Percentiles rank a stretch among this genome's conserved stretches.
Conservation (phyloP, 2,888 invertebrate genomes). For the Bugula neritina region DNA sequence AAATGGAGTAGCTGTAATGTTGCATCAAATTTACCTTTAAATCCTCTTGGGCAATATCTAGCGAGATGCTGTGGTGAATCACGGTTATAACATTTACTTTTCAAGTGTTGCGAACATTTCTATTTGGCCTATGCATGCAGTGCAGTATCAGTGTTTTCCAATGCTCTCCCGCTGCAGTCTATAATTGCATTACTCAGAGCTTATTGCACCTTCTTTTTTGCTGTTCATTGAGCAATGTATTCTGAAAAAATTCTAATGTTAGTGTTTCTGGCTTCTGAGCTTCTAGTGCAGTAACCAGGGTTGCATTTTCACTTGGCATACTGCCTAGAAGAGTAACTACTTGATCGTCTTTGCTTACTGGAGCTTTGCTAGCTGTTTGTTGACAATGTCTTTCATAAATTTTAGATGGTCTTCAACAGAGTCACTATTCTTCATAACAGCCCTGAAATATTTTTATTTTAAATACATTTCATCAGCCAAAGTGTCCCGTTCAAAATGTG, state of each 20-base stretch:
- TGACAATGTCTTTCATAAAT: not conserved
- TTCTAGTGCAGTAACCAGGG: not conserved
- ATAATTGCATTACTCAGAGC: too few species aligned
- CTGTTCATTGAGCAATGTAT: constrained; percentile 1
- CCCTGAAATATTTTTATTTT: constrained; percentile 5
- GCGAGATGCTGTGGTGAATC: too few species aligned
- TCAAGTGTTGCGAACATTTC: too few species aligned
- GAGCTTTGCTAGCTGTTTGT: constrained; percentile 4
- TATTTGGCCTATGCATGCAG: too few species aligned
- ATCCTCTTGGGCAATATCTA: too few species aligned
- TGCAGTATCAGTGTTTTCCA: too few species aligned
- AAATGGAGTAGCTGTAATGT: constrained; percentile 30
- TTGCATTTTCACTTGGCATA: constrained; percentile 1
- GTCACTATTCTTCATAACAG: not conserved
- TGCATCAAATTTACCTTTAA: too few species aligned
- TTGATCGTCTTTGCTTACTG: constrained; percentile 17
- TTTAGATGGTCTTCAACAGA: constrained; percentile 16
- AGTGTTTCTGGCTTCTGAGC: constrained; percentile 3
- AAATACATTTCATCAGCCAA: not conserved
- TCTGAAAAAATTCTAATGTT: not conserved
- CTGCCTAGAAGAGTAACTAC: constrained; percentile 14
- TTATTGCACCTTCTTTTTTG: not conserved
- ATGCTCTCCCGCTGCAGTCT: too few species aligned
- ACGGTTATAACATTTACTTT: too few species aligned
- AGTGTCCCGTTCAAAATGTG: not conserved